phyloP scores from a whole-genome alignment of 2,797 vertebrate species.

The Aulostomus chinensis region DNA sequence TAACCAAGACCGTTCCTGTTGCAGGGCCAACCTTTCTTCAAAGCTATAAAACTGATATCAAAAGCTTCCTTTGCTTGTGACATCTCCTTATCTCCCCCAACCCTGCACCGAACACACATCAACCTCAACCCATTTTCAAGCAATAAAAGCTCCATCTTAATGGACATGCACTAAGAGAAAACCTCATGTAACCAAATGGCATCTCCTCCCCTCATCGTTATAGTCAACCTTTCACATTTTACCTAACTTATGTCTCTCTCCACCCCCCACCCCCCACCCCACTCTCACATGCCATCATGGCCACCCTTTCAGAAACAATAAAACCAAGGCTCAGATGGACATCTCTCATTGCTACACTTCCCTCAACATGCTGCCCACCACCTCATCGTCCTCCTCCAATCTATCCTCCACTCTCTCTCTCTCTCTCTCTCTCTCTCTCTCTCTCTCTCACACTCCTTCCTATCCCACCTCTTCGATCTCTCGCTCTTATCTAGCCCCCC shows the following conservation, averaged over 20 bases:
- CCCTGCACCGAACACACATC: slow-evolving; percentile 9
- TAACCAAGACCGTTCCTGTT: slow-evolving; percentile 21
- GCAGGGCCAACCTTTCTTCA: slow-evolving; percentile 25
- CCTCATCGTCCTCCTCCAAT: slow-evolving; percentile 37
- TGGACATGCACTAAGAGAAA: slow-evolving; percentile 45
- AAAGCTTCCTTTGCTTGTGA: slow-evolving; percentile 9
- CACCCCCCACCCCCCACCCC: slow-evolving; percentile 11
- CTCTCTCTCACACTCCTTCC: slow-evolving; percentile 21
- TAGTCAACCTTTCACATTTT: slow-evolving; percentile 38
- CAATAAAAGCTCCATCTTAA: slow-evolving; percentile 66
- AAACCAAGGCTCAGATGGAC: slow-evolving; percentile 61
- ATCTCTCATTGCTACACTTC: slow-evolving; percentile 57
- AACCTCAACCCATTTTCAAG: slow-evolving; percentile 19
- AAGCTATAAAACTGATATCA: slow-evolving; percentile 47
- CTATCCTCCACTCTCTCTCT: slow-evolving; percentile 15
- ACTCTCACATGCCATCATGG: neutral
- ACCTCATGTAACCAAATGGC: slow-evolving; percentile 48
- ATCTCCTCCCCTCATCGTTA: slow-evolving; percentile 37
- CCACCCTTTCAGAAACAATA: slow-evolving; percentile 58
- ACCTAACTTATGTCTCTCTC: slow-evolving; percentile 30
- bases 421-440: slow-evolving; percentile 42
- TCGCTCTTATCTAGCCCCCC: slow-evolving; percentile 25
- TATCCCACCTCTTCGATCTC: slow-evolving; percentile 58
- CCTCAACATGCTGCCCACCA: slow-evolving; percentile 40
- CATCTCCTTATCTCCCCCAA: slow-evolving; percentile 31